Evolutionary conservation across 2,113 vertebrate genomes (phyloP), one percentile per base, ranked within the genome.

Genomic region (Periophthalmus modestus): DNA sequence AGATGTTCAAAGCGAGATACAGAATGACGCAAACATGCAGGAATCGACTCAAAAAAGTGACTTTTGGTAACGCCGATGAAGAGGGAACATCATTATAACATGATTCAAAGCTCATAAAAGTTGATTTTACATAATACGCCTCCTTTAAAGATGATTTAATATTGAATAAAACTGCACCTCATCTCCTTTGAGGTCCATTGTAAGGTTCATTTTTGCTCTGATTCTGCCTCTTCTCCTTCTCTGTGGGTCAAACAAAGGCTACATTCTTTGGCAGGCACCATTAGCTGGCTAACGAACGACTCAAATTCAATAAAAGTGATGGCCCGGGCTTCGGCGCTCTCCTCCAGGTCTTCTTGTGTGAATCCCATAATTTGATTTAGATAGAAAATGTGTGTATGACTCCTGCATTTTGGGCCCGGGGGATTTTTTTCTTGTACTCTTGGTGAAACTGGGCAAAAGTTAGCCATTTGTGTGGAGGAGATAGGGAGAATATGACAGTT

Each of bases 401-500:
- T 75, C 71, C 52, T 82, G 61, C 39, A 43, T 80, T 77, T 67
- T 55, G 46, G 7, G 58, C 78, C 62, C 19, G 65, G 70, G 76
- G 11, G 70, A 78, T n/a, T 3, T 65, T 69, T 63, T 15, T 10
- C 48, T 18, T 65, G 63, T 54, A 9, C 3, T 54, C n/a, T 14
- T 10, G 23, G 7, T 14, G 34, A 68, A 71, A 50, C 24, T 1
- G 0, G 3, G 33, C 77, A 39, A 71, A 69, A 70, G 68, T n/a
- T 65, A n/a, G 71, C 66, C 73, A 63, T 75, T 72, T 18, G 58
- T 68, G 34, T 61, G 67, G 75, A 7, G 23, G 74, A 82, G 77
- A 65, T 71, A n/a, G 57, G 76, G 73, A 39, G 80, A 69, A 69
- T 65, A 75, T 66, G 85, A 82, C 80, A 43, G 79, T 74, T 86